Conservation (phyloP, 2,888 invertebrate species). For the Trimorus sp. region DNA sequence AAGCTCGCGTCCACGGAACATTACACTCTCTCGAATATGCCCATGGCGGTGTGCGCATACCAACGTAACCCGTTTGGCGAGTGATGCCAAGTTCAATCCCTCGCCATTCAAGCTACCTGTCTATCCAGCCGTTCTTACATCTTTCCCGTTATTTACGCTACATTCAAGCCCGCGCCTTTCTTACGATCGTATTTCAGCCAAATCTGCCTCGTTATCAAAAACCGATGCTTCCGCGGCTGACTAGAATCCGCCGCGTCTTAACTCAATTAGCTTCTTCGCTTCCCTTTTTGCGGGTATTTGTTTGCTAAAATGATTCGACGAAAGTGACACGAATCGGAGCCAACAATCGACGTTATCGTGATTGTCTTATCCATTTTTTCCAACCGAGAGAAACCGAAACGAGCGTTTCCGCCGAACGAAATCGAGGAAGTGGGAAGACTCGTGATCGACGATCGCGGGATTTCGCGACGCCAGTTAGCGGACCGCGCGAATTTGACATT, state of each 20-base stretch:
- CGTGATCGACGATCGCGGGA: too few species aligned
- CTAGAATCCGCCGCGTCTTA: neutral
- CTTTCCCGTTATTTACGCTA: constrained; percentile 66
- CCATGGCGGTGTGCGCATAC: constrained; percentile 44
- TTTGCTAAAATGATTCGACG: too few species aligned
- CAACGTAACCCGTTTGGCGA: constrained; percentile 52
- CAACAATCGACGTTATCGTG: too few species aligned
- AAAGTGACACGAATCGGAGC: too few species aligned
- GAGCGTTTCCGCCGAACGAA: too few species aligned
- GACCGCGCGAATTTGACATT: too few species aligned
- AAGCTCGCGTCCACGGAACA: constrained; percentile 53
- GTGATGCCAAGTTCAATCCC: constrained; percentile 56
- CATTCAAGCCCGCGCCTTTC: constrained; percentile 63
- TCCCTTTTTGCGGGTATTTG: too few species aligned
- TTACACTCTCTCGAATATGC: constrained; percentile 61
- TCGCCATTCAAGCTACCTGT: constrained; percentile 65
- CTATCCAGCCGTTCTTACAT: constrained; percentile 60
- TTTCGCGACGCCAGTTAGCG: too few species aligned
- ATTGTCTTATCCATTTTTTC: too few species aligned
- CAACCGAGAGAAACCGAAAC: too few species aligned
- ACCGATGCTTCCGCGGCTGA: neutral
- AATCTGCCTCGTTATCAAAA: constrained; percentile 45
- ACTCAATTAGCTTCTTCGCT: too few species aligned
- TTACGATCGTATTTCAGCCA: constrained; percentile 45
- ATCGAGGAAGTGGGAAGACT: too few species aligned